Evolutionary conservation across 2,888 invertebrate genomes (phyloP).

Genomic region (Cremastobaeus sp.): DNA sequence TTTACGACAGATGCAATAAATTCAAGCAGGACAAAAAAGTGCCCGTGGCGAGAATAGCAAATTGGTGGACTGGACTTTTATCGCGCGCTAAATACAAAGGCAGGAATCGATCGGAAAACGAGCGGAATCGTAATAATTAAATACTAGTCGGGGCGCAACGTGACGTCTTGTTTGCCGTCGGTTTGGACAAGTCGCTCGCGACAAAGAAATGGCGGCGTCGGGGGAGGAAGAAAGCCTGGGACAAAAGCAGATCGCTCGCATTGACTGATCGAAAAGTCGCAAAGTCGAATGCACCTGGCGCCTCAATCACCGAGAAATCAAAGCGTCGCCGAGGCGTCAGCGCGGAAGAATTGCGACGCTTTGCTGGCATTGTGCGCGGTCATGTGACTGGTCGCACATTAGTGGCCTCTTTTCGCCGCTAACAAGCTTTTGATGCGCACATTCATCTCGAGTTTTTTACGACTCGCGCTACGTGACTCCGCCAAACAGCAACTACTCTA

Average conservation of each 20-base stretch:
- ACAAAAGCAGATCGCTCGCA: constrained; percentile 41
- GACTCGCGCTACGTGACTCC: not conserved
- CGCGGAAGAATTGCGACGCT: constrained; percentile 21
- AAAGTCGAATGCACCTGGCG: constrained; percentile 38
- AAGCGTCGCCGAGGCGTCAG: constrained; percentile 9
- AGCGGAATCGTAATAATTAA: constrained; percentile 40
- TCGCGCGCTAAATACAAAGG: constrained; percentile 9
- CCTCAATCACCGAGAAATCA: constrained; percentile 15
- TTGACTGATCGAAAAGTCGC: constrained; percentile 9
- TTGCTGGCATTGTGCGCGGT: constrained; percentile 13
- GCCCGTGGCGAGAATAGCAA: constrained; percentile 47
- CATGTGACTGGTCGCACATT: constrained; percentile 16
- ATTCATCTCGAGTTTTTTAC: constrained; percentile 23
- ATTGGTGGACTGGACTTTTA: constrained; percentile 54
- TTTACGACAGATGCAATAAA: constrained; percentile 53
- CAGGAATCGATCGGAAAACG: constrained; percentile 5
- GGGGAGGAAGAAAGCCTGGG: constrained; percentile 8
- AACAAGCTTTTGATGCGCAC: constrained; percentile 63
- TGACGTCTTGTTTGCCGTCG: constrained; percentile 39
- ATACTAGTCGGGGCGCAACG: constrained; percentile 29
- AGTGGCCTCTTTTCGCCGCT: constrained; percentile 40
- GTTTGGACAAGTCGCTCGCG: constrained; percentile 46
- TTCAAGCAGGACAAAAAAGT: constrained; percentile 33
- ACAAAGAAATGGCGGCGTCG: constrained; percentile 40
- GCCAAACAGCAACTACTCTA: constrained; percentile 3